Conservation (phyloP, 2,888 invertebrate species). For the Callinectes sapidus region DNA sequence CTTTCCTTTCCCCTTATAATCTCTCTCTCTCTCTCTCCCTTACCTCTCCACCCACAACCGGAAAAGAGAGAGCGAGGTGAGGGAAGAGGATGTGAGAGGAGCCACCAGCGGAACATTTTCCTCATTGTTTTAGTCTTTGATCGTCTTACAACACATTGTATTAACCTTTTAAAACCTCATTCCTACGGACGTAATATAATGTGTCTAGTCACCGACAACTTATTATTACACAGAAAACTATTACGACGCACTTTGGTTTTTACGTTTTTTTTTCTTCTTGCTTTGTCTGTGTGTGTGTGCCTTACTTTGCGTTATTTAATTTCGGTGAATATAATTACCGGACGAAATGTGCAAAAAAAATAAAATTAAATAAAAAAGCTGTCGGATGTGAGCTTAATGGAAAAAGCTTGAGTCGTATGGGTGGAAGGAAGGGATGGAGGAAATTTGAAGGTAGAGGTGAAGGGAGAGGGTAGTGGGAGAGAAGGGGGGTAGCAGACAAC, state of each 20-base stretch:
- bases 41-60: neutral
- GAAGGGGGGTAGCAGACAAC: neutral
- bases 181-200: neutral
- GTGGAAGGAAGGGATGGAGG: neutral
- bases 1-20: neutral
- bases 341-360: neutral
- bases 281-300: neutral
- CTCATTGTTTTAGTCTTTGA: conserved; percentile 17
- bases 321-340: conserved; percentile 2
- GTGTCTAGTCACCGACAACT: conserved; percentile 5
- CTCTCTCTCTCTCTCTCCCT: neutral
- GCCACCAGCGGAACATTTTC: neutral
- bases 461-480: neutral
- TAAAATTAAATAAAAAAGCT: too few relatives aligned
- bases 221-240: conserved; percentile 24
- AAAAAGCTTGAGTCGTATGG: conserved; percentile 16
- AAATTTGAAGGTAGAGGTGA: neutral
- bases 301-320: neutral
- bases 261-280: neutral
- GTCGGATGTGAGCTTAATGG: conserved; percentile 28
- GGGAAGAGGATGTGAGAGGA: neutral
- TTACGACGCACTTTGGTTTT: neutral
- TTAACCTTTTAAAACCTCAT: conserved; percentile 28
- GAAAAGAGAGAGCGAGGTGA: conserved; percentile 14
- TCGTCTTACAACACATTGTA: neutral